phyloP scores from a whole-genome alignment of 2,888 invertebrate species.

The Alviniconcha strummeri region DNA sequence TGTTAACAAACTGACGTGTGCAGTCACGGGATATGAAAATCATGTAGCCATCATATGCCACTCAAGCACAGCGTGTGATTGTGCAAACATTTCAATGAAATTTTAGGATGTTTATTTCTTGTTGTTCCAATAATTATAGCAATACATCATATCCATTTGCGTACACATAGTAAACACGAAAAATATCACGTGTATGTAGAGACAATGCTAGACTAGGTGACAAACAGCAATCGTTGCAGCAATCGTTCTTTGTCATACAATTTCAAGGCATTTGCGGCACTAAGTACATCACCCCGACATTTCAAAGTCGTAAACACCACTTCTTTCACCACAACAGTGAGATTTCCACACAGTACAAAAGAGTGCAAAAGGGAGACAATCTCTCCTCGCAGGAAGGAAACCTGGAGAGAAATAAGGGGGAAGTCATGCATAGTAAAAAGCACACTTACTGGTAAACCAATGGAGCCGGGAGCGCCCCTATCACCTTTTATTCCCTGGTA shows the following conservation, averaged over 20 bases:
- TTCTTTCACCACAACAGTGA: slow-evolving; percentile 25
- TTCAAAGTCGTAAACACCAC: slow-evolving; percentile 7
- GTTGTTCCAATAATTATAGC: too few species aligned
- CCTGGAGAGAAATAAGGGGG: slow-evolving; percentile 7
- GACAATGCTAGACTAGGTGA: too few species aligned
- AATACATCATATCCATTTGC: too few species aligned
- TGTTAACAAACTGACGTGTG: too few species aligned
- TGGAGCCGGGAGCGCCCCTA: slow-evolving; percentile 38
- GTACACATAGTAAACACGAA: too few species aligned
- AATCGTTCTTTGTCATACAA: not conserved
- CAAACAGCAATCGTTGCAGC: too few species aligned
- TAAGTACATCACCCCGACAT: not conserved
- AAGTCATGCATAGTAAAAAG: slow-evolving; percentile 28
- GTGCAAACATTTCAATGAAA: too few species aligned
- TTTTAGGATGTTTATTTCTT: too few species aligned
- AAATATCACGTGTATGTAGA: too few species aligned
- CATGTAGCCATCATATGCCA: too few species aligned
- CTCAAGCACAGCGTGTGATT: too few species aligned
- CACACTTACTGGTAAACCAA: slow-evolving; percentile 45
- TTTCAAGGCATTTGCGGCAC: not conserved
- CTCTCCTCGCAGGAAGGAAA: slow-evolving; percentile 23
- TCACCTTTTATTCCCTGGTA: slow-evolving; percentile 42
- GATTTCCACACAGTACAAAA: slow-evolving; percentile 3
- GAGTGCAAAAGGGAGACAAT: slow-evolving; percentile 9
- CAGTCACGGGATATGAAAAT: too few species aligned